phyloP scores from a whole-genome alignment of 2,113 vertebrate genomes.

The Onychorhynchus coronatus region DNA sequence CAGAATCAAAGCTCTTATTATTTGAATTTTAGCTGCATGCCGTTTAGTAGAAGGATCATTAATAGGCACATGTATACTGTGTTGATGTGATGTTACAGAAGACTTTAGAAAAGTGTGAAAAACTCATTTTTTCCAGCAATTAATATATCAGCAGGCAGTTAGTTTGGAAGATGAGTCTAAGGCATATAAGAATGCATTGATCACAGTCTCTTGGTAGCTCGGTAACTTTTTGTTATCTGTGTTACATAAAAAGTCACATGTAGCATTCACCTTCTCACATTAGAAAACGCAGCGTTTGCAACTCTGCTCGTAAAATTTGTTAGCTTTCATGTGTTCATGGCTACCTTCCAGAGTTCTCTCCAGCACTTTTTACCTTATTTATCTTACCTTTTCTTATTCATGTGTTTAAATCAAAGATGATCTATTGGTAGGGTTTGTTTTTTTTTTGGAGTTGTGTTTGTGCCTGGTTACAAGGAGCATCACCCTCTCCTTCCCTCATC shows the following conservation, averaged over 20 bases:
- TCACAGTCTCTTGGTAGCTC: not conserved
- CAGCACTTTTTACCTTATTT: not conserved
- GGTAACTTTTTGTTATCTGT: not conserved
- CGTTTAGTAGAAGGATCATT: not conserved
- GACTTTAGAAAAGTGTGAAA: not conserved
- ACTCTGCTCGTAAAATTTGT: not conserved
- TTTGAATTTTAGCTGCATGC: not conserved
- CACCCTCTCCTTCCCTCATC: not conserved
- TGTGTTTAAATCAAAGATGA: fast-evolving
- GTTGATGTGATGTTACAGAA: not conserved
- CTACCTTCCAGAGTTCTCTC: not conserved
- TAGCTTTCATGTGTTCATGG: not conserved
- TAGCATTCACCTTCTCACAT: not conserved
- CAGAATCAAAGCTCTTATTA: not conserved
- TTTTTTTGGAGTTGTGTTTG: not conserved
- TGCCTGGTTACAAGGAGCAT: not conserved
- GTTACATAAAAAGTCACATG: not conserved
- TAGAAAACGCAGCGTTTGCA: not conserved
- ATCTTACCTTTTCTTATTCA: not conserved
- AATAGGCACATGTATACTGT: not conserved
- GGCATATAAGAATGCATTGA: not conserved
- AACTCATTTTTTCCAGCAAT: not conserved
- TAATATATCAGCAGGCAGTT: not conserved
- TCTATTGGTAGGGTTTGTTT: fast-evolving
- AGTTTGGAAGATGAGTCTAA: not conserved